phyloP scores from a whole-genome alignment of 2,797 vertebrate genomes.

The Tapirus indicus region DNA sequence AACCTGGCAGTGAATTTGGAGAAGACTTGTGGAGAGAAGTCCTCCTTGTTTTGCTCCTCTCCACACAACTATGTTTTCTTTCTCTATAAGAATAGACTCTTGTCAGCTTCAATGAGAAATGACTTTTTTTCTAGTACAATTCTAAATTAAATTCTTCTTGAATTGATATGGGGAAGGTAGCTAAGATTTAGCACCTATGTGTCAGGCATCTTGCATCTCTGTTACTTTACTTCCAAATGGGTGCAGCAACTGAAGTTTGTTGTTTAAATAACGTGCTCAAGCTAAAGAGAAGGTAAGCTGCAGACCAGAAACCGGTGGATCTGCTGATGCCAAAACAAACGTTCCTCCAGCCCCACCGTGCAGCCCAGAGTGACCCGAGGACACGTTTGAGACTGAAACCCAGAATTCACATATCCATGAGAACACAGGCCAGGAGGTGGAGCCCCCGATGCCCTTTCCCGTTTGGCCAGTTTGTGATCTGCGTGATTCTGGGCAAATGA shows the following conservation, averaged over 20 bases:
- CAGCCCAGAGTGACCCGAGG: not conserved
- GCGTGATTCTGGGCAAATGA: not conserved
- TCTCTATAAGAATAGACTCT: not conserved
- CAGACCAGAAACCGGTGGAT: not conserved
- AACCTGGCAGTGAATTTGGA: not conserved
- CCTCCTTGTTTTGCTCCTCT: not conserved
- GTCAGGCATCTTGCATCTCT: not conserved
- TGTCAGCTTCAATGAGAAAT: not conserved
- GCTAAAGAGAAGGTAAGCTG: not conserved
- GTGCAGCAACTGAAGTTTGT: not conserved
- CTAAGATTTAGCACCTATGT: not conserved
- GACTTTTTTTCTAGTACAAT: not conserved
- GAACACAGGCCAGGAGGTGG: not conserved
- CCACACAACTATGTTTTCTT: not conserved
- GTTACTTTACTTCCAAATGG: not conserved
- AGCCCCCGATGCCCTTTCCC: not conserved
- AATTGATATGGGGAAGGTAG: not conserved
- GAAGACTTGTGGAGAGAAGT: not conserved
- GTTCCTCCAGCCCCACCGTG: not conserved
- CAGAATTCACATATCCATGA: not conserved
- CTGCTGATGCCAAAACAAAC: not conserved
- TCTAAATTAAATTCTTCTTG: not conserved
- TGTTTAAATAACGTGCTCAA: not conserved
- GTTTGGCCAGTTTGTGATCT: not conserved
- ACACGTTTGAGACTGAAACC: not conserved